Evolutionary conservation across 2,113 vertebrate genomes (phyloP).

Genomic region (Nanorana parkeri): DNA sequence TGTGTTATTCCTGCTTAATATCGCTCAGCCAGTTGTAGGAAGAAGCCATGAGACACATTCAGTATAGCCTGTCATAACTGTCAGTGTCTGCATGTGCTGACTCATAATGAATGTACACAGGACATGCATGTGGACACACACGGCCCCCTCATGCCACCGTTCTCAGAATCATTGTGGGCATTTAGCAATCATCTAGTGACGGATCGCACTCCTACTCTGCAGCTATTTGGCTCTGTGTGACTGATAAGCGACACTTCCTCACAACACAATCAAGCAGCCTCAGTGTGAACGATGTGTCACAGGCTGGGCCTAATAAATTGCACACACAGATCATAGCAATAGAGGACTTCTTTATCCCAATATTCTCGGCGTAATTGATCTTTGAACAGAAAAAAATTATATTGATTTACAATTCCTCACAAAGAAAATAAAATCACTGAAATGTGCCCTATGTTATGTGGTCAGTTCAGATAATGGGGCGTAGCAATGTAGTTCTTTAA

Average conservation of each 20-base stretch:
- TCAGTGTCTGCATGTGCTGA: background rate
- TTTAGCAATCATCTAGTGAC: conserved; percentile 1
- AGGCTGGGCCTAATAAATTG: background rate
- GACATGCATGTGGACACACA: no score
- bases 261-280: background rate
- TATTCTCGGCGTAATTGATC: background rate
- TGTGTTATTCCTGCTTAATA: no score
- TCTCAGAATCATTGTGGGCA: conserved; percentile 1
- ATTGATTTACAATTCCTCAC: no score
- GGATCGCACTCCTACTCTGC: conserved; percentile 15
- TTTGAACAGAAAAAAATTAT: background rate
- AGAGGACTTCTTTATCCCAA: no score
- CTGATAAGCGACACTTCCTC: background rate
- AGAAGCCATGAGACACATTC: no score
- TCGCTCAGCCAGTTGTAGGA: no score
- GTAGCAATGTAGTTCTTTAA: no score
- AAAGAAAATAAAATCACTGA: no score
- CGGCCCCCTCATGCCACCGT: background rate
- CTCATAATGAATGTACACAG: background rate
- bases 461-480: no score
- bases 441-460: no score
- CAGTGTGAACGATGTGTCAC: background rate
- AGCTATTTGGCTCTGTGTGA: conserved; percentile 16
- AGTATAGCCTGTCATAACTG: no score
- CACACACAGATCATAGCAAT: no score